phyloP scores from a whole-genome alignment of 2,888 invertebrate species.

The Drosophila prolongata region DNA sequence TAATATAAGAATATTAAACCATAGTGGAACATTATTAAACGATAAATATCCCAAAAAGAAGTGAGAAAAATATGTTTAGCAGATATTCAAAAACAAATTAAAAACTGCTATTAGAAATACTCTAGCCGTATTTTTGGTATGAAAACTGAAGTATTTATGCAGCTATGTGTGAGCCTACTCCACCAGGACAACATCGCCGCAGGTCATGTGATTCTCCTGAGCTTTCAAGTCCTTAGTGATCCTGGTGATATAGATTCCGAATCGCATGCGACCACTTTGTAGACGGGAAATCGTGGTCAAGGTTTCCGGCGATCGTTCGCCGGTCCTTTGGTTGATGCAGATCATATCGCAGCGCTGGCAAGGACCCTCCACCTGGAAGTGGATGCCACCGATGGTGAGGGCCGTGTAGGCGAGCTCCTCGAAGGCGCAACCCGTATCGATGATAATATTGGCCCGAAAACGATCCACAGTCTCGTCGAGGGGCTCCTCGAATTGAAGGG shows the following conservation, averaged over 20 bases:
- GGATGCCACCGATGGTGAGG: conserved; percentile 87
- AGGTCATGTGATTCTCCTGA: conserved; percentile 27
- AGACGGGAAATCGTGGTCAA: conserved; percentile 90
- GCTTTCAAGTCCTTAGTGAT: conserved; percentile 3
- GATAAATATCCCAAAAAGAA: not conserved
- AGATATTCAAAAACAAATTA: too few species aligned
- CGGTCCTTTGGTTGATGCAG: conserved; percentile 95
- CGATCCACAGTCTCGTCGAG: conserved; percentile 88
- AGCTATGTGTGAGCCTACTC: not conserved
- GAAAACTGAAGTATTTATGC: not conserved
- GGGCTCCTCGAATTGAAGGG: conserved; percentile 86
- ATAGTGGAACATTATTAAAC: too few species aligned
- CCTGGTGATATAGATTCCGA: conserved; percentile 91
- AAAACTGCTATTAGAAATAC: too few species aligned
- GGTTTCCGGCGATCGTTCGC: conserved; percentile 91
- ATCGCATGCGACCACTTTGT: conserved; percentile 90
- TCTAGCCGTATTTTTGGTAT: not conserved
- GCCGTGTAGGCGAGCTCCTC: conserved; percentile 90
- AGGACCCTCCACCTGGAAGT: conserved; percentile 89
- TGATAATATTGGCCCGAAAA: conserved; percentile 96
- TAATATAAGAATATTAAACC: too few species aligned
- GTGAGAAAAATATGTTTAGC: too few species aligned
- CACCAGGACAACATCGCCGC: conserved; percentile 48
- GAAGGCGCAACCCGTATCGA: conserved; percentile 90
- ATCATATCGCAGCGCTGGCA: conserved; percentile 98